Evolutionary conservation across 2,888 invertebrate species (phyloP).

Genomic region (Protodeltote pygarga): DNA sequence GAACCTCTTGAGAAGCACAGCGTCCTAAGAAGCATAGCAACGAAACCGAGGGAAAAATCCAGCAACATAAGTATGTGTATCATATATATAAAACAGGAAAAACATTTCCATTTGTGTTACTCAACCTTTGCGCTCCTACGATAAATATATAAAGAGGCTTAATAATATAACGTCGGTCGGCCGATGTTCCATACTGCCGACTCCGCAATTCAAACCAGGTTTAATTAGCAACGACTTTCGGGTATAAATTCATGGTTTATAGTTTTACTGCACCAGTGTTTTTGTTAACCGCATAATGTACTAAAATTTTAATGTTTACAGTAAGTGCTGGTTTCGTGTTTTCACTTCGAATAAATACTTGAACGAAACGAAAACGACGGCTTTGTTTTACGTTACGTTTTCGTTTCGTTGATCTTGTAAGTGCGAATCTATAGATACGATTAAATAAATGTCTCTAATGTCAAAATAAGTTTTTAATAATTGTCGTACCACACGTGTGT

Average conservation of each 20-base stretch:
- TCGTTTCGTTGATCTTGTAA: conserved; percentile 7
- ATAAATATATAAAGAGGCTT: conserved; percentile 44
- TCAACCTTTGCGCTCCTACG: conserved; percentile 4
- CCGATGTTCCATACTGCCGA: conserved; percentile 42
- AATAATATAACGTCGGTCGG: conserved; percentile 44
- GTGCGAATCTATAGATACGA: no score
- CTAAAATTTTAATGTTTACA: conserved; percentile 33
- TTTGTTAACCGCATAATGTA: conserved; percentile 38
- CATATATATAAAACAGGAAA: conserved; percentile 1
- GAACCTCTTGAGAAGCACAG: no score
- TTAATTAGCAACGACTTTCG: conserved; percentile 66
- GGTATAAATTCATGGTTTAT: conserved; percentile 57
- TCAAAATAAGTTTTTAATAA: no score
- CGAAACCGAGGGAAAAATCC: no score
- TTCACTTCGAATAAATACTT: conserved; percentile 17
- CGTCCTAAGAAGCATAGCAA: no score
- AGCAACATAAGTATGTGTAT: no score
- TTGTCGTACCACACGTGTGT: no score
- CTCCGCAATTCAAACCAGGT: conserved; percentile 45
- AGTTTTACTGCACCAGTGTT: conserved; percentile 46
- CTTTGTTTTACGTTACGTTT: conserved; percentile 6
- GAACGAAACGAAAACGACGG: no score
- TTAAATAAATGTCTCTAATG: no score
- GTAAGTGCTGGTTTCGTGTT: conserved; percentile 8
- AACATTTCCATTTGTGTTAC: not conserved